A percentile compares a stretch with the other conserved stretches of the same genome.
phyloP scores from a whole-genome alignment of 1,140 invertebrate species.

The Elysia chlorotica region DNA sequence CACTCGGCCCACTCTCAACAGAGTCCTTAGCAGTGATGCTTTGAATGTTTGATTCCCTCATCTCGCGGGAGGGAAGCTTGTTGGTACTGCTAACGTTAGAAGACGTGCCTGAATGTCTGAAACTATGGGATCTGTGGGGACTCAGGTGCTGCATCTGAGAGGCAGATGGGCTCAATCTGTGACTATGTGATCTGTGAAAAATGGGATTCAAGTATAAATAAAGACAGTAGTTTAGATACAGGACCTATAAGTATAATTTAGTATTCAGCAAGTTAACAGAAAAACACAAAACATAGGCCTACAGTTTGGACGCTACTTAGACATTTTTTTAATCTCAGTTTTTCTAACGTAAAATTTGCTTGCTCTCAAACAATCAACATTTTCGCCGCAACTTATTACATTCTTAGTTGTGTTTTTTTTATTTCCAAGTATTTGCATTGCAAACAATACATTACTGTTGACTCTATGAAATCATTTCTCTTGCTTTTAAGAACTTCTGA shows the following conservation, averaged over 20 bases:
- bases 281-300: not conserved
- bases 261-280: not conserved
- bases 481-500: not conserved
- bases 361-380: not conserved
- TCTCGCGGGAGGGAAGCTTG: too few relatives aligned
- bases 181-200: constrained; percentile 17
- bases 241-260: not conserved
- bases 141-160: constrained; percentile 11
- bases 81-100: not conserved
- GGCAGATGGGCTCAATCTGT: constrained; percentile 8
- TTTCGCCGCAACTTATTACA: too few relatives aligned
- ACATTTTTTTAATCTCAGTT: too few relatives aligned
- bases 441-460: not conserved
- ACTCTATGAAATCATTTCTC: not conserved
- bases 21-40: not conserved
- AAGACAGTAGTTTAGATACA: not conserved
- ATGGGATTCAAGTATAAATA: not conserved
- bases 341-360: too few relatives aligned
- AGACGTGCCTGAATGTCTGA: not conserved
- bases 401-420: too few relatives aligned
- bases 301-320: not conserved
- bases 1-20: not conserved
- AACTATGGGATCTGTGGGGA: constrained; percentile 7
- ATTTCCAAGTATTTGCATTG: too few relatives aligned
- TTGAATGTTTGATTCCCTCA: too few relatives aligned